Base-by-base conservation (phyloP, 2,113 vertebrate genomes). In the Ceuthmochares aereus region DNA sequence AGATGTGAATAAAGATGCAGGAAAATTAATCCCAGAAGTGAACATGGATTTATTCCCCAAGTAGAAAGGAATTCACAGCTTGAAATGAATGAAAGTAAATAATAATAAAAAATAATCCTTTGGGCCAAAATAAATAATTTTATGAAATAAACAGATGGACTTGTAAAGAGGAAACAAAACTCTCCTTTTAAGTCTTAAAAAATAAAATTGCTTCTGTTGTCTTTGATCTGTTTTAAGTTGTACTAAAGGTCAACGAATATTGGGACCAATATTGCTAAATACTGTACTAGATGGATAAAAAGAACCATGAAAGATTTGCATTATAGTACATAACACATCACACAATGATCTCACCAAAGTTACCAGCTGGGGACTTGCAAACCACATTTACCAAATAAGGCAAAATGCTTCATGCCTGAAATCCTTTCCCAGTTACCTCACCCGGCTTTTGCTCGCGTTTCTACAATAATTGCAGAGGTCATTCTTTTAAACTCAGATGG, bases 361-460 rank as follows among this genome's bases (percentile, higher is more conserved):
- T 97, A 98, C 98, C 98, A 97, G 95, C 98, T 98, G 98, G 93
- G 96, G 97, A 96, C 97, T 97, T 95, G 91, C 96, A 97, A 97
- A 97, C 97, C 97, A 96, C 97, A 92, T 97, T 98, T 95, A 97
- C 99, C 99, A 99, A 98, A 99, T 98, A 99, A 99, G 99, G 99
- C 80, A 97, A 98, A 95, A 94, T 84, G 87, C 94, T 97, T 95
- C 96, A 22, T 98, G 97, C 98, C 80, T 97, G 95, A 96, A 98
- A 98, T 98, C 98, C 95, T 98, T 98, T 95, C 97, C 96, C 97
- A 96, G 96, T 98, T 98, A 97, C 97, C 97, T 98, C 98, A 98
- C 96, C 95, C 97, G 23, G 95, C 97, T 97, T 97, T 96, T 98
- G 96, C 97, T 97, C 89, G 97, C 63, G 80, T 97, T 97, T 98